Evolutionary conservation across 2,113 vertebrate genomes (phyloP).

Genomic region (Motacilla tschutschensis): DNA sequence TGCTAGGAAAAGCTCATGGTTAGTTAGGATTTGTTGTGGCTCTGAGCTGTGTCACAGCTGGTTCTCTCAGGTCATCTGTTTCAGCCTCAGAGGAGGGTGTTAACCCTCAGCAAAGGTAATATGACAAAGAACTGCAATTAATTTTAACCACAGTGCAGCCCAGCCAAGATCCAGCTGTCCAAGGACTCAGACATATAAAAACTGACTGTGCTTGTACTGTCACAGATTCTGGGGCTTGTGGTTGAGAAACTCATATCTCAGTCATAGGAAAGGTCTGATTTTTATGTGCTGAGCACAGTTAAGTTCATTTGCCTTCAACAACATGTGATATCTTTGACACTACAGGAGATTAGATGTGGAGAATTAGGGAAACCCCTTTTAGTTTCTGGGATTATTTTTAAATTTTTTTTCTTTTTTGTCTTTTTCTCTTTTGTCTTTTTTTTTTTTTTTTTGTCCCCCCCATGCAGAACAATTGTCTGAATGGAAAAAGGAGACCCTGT

Average conservation of each 20-base stretch:
- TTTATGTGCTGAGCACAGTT: neutral
- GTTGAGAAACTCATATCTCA: neutral
- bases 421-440: neutral
- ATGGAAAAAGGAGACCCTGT: neutral
- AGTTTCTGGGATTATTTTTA: rapidly evolving
- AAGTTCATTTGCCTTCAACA: neutral
- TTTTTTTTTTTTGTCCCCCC: neutral
- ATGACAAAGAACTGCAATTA: neutral
- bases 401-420: neutral
- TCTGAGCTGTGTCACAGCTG: neutral
- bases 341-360: neutral
- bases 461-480: neutral
- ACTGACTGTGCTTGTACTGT: neutral
- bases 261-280: neutral
- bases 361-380: neutral
- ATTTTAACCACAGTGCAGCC: neutral
- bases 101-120: neutral
- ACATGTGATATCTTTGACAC: neutral
- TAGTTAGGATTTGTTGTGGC: neutral
- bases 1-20: neutral
- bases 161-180: constrained; percentile 8
- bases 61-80: neutral
- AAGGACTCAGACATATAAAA: neutral
- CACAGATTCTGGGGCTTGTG: neutral
- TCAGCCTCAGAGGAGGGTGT: neutral